phyloP scores from a whole-genome alignment of 2,797 vertebrate genomes.

The Sebastiscus albofasciatus region DNA sequence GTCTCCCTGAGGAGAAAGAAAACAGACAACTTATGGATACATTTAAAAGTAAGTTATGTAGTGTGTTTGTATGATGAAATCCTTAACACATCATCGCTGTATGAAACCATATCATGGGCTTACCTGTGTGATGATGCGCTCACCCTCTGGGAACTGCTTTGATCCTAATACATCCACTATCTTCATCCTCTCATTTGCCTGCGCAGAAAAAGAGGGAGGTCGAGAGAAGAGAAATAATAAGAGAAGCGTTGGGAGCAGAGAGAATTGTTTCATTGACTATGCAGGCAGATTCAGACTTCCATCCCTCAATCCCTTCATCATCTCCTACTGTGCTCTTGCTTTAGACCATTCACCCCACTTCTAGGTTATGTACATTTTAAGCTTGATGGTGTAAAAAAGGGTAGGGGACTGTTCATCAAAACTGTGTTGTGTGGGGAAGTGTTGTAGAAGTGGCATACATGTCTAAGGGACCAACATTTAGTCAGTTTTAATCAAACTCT shows the following conservation, averaged over 20 bases:
- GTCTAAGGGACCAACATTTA: not conserved
- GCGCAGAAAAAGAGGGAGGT: not conserved
- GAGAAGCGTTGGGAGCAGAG: not conserved
- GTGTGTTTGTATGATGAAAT: not conserved
- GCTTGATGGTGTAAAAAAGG: not conserved
- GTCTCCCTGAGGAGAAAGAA: conserved; percentile 86
- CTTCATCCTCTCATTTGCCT: conserved; percentile 96
- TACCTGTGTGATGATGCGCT: conserved; percentile 92
- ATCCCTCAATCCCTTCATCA: not conserved
- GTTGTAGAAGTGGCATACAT: not conserved
- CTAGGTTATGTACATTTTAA: not conserved
- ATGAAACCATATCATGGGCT: not conserved
- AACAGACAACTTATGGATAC: not conserved
- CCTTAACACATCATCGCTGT: not conserved
- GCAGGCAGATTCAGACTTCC: not conserved
- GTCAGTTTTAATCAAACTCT: not conserved
- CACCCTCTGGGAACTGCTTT: conserved; percentile 90
- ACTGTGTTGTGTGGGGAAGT: not conserved
- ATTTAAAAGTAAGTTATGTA: not conserved
- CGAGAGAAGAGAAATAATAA: not conserved
- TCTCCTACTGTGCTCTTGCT: not conserved
- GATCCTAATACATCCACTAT: conserved; percentile 96
- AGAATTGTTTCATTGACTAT: not conserved
- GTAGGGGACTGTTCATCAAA: not conserved
- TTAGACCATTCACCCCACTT: not conserved